phyloP scores from a whole-genome alignment of 2,113 vertebrate species.

The Jaculus jaculus region DNA sequence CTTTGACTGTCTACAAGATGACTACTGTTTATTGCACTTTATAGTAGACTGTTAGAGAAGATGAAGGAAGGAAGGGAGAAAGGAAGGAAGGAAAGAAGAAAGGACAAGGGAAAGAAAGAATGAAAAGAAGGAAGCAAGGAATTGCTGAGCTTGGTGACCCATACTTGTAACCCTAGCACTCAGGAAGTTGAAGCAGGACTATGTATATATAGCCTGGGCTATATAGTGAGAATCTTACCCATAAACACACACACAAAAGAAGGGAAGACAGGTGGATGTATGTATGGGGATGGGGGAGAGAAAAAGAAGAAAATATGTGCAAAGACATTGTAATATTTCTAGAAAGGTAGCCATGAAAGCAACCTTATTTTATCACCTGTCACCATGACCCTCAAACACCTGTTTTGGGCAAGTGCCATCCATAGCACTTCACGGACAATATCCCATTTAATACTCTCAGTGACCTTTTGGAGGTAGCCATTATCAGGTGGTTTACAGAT shows the following conservation, averaged over 20 bases:
- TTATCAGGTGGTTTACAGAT: not conserved
- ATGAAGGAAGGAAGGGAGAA: not conserved
- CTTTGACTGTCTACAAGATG: not conserved
- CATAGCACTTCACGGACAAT: not conserved
- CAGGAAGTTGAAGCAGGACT: too few species aligned
- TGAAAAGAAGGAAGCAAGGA: not conserved
- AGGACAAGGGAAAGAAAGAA: not conserved
- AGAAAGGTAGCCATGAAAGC: slow-evolving; percentile 1
- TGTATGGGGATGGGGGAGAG: too few species aligned
- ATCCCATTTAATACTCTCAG: not conserved
- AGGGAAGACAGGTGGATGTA: too few species aligned
- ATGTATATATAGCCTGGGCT: too few species aligned
- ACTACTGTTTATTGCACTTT: not conserved
- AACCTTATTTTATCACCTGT: not conserved
- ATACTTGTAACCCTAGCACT: too few species aligned
- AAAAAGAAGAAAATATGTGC: not conserved
- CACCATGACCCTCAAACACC: not conserved
- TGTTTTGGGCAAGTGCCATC: not conserved
- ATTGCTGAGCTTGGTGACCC: too few species aligned
- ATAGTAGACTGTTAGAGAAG: not conserved
- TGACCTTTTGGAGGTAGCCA: not conserved
- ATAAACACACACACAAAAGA: too few species aligned
- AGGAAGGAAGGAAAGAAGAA: not conserved
- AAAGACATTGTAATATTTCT: not conserved
- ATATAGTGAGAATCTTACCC: too few species aligned